Base-by-base conservation (phyloP, 2,888 invertebrate species). In the Sialis lutaria region DNA sequence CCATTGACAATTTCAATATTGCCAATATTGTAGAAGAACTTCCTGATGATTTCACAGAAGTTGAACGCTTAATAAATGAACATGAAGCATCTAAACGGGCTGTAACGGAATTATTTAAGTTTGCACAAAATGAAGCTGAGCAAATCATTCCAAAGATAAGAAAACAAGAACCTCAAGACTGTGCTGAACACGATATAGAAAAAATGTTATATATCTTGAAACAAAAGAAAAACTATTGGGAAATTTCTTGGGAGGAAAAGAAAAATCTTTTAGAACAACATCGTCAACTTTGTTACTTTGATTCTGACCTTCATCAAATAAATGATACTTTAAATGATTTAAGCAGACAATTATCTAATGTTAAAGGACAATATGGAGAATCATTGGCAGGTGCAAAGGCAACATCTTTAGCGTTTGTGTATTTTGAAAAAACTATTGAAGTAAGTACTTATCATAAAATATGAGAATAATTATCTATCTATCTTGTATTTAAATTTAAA, bases 361-460 rank as follows among this genome's bases (percentile, higher is more conserved):
- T 79, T 53, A 72, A 74, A 55, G 78, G 75, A 47, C 77, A 80
- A 63, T 81, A 75, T 62, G 81, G 82, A 33, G 83, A 83, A 58
- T 82, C 82, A 53, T 65, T 82, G 53, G 70, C 75, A 6, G 74
- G 79, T 35, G 82, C 82, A 6, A 77, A 76, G 60, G 74, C 79
- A 46, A 79, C 79, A 41, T 78, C 81, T 6, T 65, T 75, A 53
- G 77, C 82, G 33, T 87, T 85, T 60, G 72, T 73, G 51, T 77
- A 81, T 56, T 84, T 87, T 61, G 83, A 87, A 65, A 77, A 77
- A 62, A 83, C 82, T 46, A 76, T 86, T 53, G 74, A 80, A 70
- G 84, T 86, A 65, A 66, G 65, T 63, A 35, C 8, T 10, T 37
- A 40, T 37, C 40, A 42, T 42, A n/a, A 12, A 12, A 5, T 34